A percentile compares a stretch with the other conserved stretches of the same genome.
phyloP scores from a whole-genome alignment of 1,140 invertebrate genomes.

The Lasioglossum baleicum region DNA sequence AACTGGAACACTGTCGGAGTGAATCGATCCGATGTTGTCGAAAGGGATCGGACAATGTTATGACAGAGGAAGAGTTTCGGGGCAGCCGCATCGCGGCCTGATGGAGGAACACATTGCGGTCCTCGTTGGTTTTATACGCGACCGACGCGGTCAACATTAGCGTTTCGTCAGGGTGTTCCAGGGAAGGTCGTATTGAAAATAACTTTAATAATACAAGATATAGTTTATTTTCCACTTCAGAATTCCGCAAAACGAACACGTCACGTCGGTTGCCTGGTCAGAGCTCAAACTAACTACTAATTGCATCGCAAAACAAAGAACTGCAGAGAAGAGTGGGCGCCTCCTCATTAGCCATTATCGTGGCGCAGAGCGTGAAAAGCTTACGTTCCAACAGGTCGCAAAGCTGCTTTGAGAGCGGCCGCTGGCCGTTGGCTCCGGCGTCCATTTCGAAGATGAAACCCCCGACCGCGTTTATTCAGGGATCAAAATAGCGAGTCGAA shows the following conservation, averaged over 20 bases:
- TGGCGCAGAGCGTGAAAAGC: no score
- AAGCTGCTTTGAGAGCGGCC: conserved; percentile 16
- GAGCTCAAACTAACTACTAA: no score
- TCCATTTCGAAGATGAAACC: conserved; percentile 35
- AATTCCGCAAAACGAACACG: no score
- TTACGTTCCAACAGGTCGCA: background rate
- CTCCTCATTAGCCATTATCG: no score
- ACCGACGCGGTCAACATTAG: conserved; percentile 31
- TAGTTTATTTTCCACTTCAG: no score
- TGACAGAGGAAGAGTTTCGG: background rate
- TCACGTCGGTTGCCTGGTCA: no score
- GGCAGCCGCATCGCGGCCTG: background rate
- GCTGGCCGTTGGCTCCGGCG: background rate
- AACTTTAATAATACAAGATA: no score
- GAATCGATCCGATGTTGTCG: background rate
- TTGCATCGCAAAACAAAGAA: no score
- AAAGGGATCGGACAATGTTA: background rate
- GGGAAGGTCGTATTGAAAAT: no score
- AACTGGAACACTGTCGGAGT: background rate
- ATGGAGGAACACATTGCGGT: background rate
- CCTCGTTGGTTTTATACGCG: conserved; percentile 5
- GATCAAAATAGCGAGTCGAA: conserved; percentile 18
- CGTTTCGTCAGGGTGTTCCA: background rate
- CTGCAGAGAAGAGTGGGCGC: no score
- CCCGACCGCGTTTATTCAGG: conserved; percentile 4